Evolutionary conservation across 2,113 vertebrate genomes (phyloP).

Genomic region (Montifringilla adamsi): DNA sequence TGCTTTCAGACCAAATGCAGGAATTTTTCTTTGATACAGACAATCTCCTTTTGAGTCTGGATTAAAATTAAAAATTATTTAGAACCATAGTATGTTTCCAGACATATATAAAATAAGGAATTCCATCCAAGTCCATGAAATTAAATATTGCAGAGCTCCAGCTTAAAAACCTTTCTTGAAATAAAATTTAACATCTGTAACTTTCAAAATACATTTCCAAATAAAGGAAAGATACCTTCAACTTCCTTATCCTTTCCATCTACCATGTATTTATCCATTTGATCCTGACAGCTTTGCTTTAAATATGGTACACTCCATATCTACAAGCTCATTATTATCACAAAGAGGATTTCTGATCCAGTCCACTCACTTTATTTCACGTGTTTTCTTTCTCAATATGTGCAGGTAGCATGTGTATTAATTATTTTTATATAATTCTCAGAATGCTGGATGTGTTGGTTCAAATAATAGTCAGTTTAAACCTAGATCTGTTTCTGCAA

Average conservation of each 20-base stretch:
- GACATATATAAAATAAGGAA: not conserved
- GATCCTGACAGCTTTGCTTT: not conserved
- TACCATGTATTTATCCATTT: not conserved
- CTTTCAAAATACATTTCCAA: slow-evolving; percentile 18
- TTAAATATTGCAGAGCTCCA: not conserved
- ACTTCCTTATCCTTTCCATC: not conserved
- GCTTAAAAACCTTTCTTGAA: slow-evolving; percentile 11
- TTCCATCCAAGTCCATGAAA: not conserved
- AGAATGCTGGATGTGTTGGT: not conserved
- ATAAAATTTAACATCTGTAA: not conserved
- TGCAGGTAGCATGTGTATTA: not conserved
- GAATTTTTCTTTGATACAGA: not conserved
- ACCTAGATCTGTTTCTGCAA: not conserved
- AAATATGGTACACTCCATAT: not conserved
- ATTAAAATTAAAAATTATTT: not conserved
- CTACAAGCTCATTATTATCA: not conserved
- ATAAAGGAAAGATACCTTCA: not conserved
- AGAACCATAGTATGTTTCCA: not conserved
- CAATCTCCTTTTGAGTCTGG: not conserved
- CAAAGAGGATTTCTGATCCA: not conserved
- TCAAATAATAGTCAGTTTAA: not conserved
- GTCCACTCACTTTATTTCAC: not conserved
- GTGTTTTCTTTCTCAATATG: not conserved
- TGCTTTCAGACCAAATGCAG: not conserved
- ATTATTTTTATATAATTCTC: not conserved